phyloP scores from a whole-genome alignment of 2,888 invertebrate genomes.

The Trichogramma evanescens region DNA sequence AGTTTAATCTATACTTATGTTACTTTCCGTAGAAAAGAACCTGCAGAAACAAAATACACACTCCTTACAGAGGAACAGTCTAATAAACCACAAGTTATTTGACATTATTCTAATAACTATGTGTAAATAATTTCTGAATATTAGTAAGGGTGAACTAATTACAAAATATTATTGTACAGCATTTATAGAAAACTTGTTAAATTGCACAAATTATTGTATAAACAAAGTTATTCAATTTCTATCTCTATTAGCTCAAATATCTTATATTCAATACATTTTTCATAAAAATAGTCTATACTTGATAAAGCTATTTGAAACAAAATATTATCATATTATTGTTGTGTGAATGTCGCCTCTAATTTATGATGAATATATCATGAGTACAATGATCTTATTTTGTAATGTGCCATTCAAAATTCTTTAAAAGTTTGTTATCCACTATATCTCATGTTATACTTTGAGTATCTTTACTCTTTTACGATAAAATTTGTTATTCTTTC shows the following conservation, averaged over 20 bases:
- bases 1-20: slow-evolving; percentile 82
- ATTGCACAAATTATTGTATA: slow-evolving; percentile 5
- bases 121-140: background rate
- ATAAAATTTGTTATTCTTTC: too few relatives aligned
- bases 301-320: background rate
- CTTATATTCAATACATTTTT: background rate
- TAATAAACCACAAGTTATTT: slow-evolving; percentile 47
- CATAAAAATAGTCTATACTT: background rate
- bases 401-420: slow-evolving; percentile 4
- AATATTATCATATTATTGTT: background rate
- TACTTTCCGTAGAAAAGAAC: slow-evolving; percentile 65
- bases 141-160: too few relatives aligned
- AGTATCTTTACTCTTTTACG: too few relatives aligned
- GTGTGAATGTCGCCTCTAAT: background rate
- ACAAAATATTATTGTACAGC: slow-evolving; percentile 5
- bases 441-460: too few relatives aligned
- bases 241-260: too few relatives aligned
- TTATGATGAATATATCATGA: slow-evolving; percentile 1
- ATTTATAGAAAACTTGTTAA: slow-evolving; percentile 9
- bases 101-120: slow-evolving; percentile 16
- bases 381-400: slow-evolving; percentile 1
- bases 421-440: too few relatives aligned
- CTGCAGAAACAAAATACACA: slow-evolving; percentile 35
- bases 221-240: background rate
- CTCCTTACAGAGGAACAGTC: slow-evolving; percentile 29